Conservation (phyloP, 2,888 invertebrate species). For the Mythimna impura region DNA sequence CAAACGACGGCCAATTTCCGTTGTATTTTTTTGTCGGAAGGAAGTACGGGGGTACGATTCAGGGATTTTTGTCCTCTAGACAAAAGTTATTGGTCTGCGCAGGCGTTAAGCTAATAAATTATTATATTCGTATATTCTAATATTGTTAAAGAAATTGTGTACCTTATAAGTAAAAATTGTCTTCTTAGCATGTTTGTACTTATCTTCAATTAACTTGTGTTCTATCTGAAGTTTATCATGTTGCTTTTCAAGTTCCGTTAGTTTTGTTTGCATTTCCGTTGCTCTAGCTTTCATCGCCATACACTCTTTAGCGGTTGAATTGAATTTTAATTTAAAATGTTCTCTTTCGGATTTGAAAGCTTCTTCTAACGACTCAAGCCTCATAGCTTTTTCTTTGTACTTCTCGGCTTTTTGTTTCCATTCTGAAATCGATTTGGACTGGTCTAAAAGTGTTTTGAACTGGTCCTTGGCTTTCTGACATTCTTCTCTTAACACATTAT, state of each 20-base stretch:
- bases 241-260: constrained; percentile 83
- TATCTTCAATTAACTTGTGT: constrained; percentile 88
- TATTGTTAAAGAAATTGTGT: background rate
- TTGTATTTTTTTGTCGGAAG: no score
- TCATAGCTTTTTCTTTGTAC: constrained; percentile 81
- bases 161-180: constrained; percentile 92
- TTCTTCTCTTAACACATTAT: constrained; percentile 81
- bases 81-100: no score
- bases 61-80: no score
- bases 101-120: no score
- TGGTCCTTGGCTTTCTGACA: constrained; percentile 81
- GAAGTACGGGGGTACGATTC: no score
- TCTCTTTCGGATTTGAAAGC: constrained; percentile 83
- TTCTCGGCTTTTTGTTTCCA: constrained; percentile 82
- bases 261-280: constrained; percentile 83
- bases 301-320: constrained; percentile 76
- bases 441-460: constrained; percentile 24
- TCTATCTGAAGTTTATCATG: constrained; percentile 82
- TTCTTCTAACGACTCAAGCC: constrained; percentile 82
- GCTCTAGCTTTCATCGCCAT: constrained; percentile 84
- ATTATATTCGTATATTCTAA: no score
- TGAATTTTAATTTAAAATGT: constrained; percentile 78
- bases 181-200: constrained; percentile 92
- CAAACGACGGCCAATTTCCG: no score
- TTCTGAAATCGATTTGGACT: constrained; percentile 68